phyloP scores from a whole-genome alignment of 2,888 invertebrate genomes.

The Atherix ibis region DNA sequence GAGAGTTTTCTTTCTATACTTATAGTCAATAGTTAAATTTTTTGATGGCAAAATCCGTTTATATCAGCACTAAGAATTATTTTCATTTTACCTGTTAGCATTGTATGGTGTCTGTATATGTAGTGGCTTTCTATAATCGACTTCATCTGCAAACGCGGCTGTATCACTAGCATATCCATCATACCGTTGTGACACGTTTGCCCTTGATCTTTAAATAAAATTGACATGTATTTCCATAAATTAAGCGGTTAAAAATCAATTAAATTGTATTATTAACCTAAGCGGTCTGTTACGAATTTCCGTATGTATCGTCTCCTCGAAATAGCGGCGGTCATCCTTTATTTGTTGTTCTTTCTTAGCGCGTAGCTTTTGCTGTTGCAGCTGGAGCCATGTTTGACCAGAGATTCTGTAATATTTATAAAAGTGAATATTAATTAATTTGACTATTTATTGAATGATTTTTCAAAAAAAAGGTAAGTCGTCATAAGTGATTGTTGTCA shows the following conservation, averaged over 20 bases:
- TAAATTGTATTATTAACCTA: slow-evolving; percentile 34
- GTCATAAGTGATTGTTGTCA: no score
- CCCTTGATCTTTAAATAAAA: slow-evolving; percentile 12
- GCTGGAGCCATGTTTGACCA: slow-evolving; percentile 64
- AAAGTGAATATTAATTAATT: no score
- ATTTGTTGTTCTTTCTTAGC: slow-evolving; percentile 59
- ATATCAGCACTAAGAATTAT: neutral
- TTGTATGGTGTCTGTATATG: slow-evolving; percentile 18
- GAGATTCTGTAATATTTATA: slow-evolving; percentile 30
- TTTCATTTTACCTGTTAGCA: slow-evolving; percentile 13
- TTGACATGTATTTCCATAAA: no score
- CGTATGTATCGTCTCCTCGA: slow-evolving; percentile 42
- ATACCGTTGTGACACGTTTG: slow-evolving; percentile 13
- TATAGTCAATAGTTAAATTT: neutral
- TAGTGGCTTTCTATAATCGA: slow-evolving; percentile 16
- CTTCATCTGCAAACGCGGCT: slow-evolving; percentile 18
- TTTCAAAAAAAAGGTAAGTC: no score
- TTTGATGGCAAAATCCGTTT: neutral
- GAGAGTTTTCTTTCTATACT: neutral
- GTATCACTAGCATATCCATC: slow-evolving; percentile 20
- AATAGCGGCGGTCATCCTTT: slow-evolving; percentile 50
- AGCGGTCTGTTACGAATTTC: slow-evolving; percentile 35
- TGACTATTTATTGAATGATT: no score
- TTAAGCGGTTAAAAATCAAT: slow-evolving; percentile 23
- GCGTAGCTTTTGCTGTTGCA: slow-evolving; percentile 65